These are phyloP conservation scores for Harpalus rufipes DNA, from an alignment of 2,888 invertebrate species.

Conservation along the genomic window DNA sequence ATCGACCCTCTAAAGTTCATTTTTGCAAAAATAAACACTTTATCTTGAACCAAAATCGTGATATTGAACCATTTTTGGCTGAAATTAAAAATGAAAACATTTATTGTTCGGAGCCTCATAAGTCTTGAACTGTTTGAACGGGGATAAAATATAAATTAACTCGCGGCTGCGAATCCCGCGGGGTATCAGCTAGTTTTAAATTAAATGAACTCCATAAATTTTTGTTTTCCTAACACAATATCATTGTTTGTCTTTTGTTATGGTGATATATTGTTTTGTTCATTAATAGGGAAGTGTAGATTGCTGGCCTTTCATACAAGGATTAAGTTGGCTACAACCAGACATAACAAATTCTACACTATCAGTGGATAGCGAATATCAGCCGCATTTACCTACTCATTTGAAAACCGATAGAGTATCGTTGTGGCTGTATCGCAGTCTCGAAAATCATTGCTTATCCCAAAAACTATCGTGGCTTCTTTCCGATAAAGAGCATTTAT, in stretches of 20 bases:
- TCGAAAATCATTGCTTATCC: constrained; percentile 80
- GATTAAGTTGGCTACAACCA: constrained; percentile 81
- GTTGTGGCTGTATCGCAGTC: constrained; percentile 79
- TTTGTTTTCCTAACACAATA: background rate
- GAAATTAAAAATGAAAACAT: too few species aligned
- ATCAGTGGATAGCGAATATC: constrained; percentile 76
- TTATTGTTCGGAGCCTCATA: too few species aligned
- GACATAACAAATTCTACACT: constrained; percentile 78
- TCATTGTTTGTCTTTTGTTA: background rate
- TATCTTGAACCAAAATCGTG: too few species aligned
- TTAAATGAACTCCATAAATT: background rate
- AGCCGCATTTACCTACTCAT: constrained; percentile 76
- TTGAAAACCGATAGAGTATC: constrained; percentile 78
- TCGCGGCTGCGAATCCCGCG: too few species aligned
- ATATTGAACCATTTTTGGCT: too few species aligned
- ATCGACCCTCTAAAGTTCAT: too few species aligned
- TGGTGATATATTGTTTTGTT: constrained; percentile 67
- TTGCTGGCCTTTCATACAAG: constrained; percentile 81
- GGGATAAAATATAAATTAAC: too few species aligned
- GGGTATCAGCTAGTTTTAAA: too few species aligned
- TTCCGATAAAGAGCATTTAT: constrained; percentile 81
- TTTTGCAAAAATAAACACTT: too few species aligned
- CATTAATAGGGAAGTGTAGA: constrained; percentile 77
- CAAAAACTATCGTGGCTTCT: constrained; percentile 82
- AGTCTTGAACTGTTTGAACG: too few species aligned